Evolutionary conservation across 1,140 invertebrate species (phyloP), one percentile per base, ranked within the genome.

Genomic region (Myzus persicae): DNA sequence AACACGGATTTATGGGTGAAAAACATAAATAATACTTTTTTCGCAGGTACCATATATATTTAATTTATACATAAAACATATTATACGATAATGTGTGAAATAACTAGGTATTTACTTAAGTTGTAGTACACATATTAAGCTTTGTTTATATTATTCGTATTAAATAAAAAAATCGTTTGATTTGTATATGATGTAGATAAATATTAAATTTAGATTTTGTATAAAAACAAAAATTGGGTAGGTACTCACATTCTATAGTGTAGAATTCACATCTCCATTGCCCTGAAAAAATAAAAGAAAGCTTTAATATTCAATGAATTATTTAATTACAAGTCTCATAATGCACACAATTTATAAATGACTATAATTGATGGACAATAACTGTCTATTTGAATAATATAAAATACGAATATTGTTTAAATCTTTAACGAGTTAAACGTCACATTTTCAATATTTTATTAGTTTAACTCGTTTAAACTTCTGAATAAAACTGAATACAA

Each of bases 31-130:
- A 54, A 26, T 20, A 26, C 7, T 7, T 26, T 54, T 54, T 54
- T 26, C 6, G 7, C 0, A 9, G 1, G 51, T 2, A 26, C 24
- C 24, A n/a, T n/a, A n/a, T n/a, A n/a, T n/a, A n/a, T n/a, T n/a
- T n/a, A 9, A 54, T 24, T 26, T 26, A 26, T 54, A 26, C 42
- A 54, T 24, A 54, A 26, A 26, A 54, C 8, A n/a, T 51, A 51
- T 1, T 7, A 54, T n/a, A n/a, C n/a, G n/a, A n/a, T n/a, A n/a
- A n/a, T 24, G 11, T 2, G 8, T 26, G 51, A 24, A 26, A 24
- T 54, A 26, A 26, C 24, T 26, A n/a, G n/a, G n/a, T n/a, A 59
- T 59, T 31, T 31, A 59, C 5, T 11, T 11, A 31, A 31, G 31
- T 59, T 31, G 9, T 31, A 59, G 26, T 11, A 59, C 9, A 31